Evolutionary conservation across 1,140 invertebrate genomes (phyloP), one percentile per base, ranked within the genome.

Genomic region (Drosophila lacteicornis): DNA sequence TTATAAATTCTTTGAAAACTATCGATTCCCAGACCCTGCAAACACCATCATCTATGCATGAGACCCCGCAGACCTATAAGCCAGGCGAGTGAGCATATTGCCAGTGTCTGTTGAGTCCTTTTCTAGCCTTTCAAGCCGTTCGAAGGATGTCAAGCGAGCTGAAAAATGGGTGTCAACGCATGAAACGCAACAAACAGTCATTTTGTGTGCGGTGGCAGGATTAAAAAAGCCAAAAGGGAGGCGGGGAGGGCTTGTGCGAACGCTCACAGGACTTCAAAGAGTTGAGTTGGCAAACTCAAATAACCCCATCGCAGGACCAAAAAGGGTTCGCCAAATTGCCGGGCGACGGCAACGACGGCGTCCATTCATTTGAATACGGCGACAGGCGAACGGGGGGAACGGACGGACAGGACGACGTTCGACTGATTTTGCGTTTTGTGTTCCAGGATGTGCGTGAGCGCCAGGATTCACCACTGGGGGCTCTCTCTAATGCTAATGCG

Each of bases 171-270:
- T 91, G 88, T 91, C 73, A 79, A 84, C 83, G 75, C 77, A 85
- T 91, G 81, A 91, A 88, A 83, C 61, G 76, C 83, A 81, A 80
- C 79, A 91, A 90, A 90, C 86, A 91, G 76, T 91, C 66, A 90
- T 78, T 82, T 86, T 67, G 61, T 61, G 71, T 68, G 58, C 42
- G 51, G 60, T 60, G 65, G 53, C 61, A 69, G 79, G 69, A 65
- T 45, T 62, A 58, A 59, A 75, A 59, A 45, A 38, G 33, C 9
- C 17, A 36, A 61, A 27, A 53, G 45, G 19, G 56, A 33, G 30
- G 13, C 15, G 45, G 9, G 36, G 55, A 47, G n/a, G 9, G 40
- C 15, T 15, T 11, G 33, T 3, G 33, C 19, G 19, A 19, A 19
- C 19, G 19, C 33, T 36, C 33, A 36, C 47, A 36, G 47, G 42